Conservation (phyloP, 2,888 invertebrate genomes). For the Anticlea derivata region DNA sequence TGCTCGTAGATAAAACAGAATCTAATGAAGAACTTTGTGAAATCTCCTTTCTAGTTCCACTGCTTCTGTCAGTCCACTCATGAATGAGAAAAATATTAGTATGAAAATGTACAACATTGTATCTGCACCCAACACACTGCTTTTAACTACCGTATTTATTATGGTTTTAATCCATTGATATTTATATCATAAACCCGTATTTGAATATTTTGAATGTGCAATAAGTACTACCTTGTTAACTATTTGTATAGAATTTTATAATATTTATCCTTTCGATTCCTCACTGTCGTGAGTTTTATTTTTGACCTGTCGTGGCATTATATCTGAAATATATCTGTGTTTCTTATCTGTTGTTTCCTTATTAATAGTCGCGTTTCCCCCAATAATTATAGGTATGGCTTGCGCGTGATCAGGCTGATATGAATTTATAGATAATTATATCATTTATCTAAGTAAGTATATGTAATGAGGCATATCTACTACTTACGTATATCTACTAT, state of each 20-base stretch:
- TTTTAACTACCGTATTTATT: too few relatives aligned
- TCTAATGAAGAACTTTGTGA: not conserved
- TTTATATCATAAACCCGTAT: not conserved
- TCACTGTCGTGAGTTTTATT: constrained; percentile 75
- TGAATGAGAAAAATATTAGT: too few relatives aligned
- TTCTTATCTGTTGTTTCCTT: constrained; percentile 68
- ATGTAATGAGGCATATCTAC: too few relatives aligned
- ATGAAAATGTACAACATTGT: too few relatives aligned
- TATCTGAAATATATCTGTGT: constrained; percentile 83
- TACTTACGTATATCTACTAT: too few relatives aligned
- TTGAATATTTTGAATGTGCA: constrained; percentile 19
- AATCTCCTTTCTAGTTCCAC: not conserved
- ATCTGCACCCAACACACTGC: not conserved
- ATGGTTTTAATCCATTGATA: not conserved
- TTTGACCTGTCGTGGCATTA: constrained; percentile 81
- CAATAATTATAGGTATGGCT: too few relatives aligned
- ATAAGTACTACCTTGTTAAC: constrained; percentile 69
- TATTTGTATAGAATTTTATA: constrained; percentile 81
- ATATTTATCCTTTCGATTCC: constrained; percentile 74
- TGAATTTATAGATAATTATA: too few relatives aligned
- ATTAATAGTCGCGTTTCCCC: not conserved
- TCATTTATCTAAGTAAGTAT: too few relatives aligned
- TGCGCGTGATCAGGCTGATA: too few relatives aligned
- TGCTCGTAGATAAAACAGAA: constrained; percentile 50
- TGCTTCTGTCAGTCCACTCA: not conserved